Conservation (phyloP, 1,140 invertebrate genomes). For the Ceratina calcarata region DNA sequence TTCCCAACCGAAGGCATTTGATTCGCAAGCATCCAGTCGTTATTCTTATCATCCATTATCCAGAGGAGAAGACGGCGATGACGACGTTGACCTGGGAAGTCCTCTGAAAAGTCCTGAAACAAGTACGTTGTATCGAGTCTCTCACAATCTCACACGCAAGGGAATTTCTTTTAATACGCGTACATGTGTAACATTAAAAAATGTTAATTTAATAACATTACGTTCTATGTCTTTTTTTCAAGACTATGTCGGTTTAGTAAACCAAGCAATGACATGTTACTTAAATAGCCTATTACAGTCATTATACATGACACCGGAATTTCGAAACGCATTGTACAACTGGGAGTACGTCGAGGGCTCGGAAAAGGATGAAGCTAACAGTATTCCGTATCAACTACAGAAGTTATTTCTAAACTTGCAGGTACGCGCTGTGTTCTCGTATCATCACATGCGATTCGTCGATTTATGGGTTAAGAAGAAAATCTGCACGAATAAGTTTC, state of each 20-base stretch:
- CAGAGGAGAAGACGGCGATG: conserved; percentile 32
- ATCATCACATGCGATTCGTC: no score
- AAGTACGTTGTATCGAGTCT: conserved; percentile 47
- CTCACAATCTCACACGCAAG: not conserved
- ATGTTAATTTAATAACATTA: conserved; percentile 8
- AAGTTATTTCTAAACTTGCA: conserved; percentile 93
- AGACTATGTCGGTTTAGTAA: conserved; percentile 93
- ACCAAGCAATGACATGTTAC: conserved; percentile 97
- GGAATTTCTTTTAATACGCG: no score
- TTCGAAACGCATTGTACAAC: conserved; percentile 93
- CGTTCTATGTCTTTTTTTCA: conserved; percentile 38
- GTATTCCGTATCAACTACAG: conserved; percentile 93
- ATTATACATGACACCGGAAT: conserved; percentile 97
- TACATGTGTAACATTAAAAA: not conserved
- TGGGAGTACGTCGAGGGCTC: conserved; percentile 89
- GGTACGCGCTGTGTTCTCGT: conserved; percentile 73
- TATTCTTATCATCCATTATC: conserved; percentile 33
- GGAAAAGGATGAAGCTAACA: conserved; percentile 84
- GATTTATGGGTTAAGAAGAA: not conserved
- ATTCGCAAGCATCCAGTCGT: not conserved
- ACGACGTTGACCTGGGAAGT: conserved; percentile 50
- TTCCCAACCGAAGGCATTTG: no score
- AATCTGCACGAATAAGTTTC: conserved; percentile 13
- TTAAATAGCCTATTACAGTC: conserved; percentile 94
- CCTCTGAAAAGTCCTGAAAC: conserved; percentile 54